phyloP scores from a whole-genome alignment of 2,888 invertebrate genomes.

The Agyllia agylla region DNA sequence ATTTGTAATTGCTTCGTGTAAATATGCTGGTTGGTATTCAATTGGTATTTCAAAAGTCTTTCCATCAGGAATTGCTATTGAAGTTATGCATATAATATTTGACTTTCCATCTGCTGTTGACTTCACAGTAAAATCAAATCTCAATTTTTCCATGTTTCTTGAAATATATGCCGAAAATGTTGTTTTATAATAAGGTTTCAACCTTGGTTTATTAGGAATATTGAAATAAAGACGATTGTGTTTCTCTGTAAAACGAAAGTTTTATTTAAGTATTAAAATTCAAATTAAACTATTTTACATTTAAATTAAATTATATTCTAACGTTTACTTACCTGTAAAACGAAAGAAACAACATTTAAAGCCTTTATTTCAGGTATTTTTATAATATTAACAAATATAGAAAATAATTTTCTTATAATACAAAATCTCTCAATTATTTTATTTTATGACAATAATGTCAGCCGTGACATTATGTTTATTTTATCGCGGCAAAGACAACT shows the following conservation, averaged over 20 bases:
- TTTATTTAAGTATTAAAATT: background rate
- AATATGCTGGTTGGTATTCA: conserved; percentile 60
- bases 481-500: too few species aligned
- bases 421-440: too few species aligned
- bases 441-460: too few species aligned
- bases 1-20: conserved; percentile 27
- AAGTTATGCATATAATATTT: conserved; percentile 73
- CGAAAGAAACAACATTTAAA: background rate
- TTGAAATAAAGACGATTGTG: background rate
- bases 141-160: background rate
- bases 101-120: conserved; percentile 65
- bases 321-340: too few species aligned
- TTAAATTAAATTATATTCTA: too few species aligned
- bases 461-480: too few species aligned
- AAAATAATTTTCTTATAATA: too few species aligned
- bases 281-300: too few species aligned
- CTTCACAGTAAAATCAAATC: conserved; percentile 48
- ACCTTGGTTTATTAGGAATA: background rate
- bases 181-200: background rate
- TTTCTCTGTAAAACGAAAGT: background rate
- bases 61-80: conserved; percentile 51
- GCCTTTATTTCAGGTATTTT: background rate
- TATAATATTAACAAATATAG: too few species aligned
- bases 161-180: background rate
- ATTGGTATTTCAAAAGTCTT: conserved; percentile 57